These are phyloP conservation scores for Barbus barbus DNA, from an alignment of 2,113 vertebrate genomes.

Conservation along the genomic window DNA sequence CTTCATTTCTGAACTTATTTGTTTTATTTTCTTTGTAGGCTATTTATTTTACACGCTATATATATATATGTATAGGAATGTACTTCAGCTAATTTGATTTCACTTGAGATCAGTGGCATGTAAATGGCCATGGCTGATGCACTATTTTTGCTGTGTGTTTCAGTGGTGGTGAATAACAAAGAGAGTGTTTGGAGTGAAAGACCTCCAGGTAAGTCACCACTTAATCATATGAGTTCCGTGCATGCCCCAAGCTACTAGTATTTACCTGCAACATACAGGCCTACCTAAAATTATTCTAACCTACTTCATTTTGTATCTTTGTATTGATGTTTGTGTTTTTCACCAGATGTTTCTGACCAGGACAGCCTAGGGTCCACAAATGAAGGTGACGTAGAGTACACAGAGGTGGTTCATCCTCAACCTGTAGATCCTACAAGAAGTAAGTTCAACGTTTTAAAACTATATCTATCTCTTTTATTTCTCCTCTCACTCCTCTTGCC, in stretches of 20 bases:
- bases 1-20: too few species aligned
- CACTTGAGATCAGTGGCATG: background rate
- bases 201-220: background rate
- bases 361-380: conserved; percentile 57
- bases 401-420: conserved; percentile 73
- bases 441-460: conserved; percentile 39
- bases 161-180: conserved; percentile 4
- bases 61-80: too few species aligned
- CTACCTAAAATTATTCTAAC: background rate
- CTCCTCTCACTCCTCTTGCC: background rate
- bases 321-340: background rate
- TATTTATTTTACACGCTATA: too few species aligned
- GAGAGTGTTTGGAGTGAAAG: conserved; percentile 34
- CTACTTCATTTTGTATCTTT: background rate
- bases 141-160: conserved; percentile 13
- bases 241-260: background rate
- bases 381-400: conserved; percentile 74
- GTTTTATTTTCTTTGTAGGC: too few species aligned
- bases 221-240: background rate
- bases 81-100: background rate
- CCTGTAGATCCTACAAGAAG: conserved; percentile 62
- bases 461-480: background rate
- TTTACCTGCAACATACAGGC: background rate
- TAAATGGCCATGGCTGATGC: background rate
- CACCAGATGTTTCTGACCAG: conserved; percentile 60